These are phyloP conservation scores for Solea solea DNA, from an alignment of 2,113 vertebrate genomes.

Conservation along the genomic window DNA sequence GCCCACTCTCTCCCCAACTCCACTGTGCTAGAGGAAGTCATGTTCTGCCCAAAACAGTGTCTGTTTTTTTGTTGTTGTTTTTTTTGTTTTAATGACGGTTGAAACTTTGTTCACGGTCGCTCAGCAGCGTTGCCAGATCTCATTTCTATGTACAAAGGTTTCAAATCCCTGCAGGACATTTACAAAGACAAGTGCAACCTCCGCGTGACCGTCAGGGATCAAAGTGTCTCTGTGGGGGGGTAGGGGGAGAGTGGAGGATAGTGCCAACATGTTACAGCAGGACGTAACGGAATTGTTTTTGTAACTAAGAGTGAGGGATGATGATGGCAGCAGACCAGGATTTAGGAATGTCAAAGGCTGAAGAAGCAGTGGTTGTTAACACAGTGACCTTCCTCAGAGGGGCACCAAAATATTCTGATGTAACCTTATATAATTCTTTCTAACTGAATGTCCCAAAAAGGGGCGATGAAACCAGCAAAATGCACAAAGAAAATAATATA, in stretches of 20 bases:
- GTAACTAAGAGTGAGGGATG: conserved; percentile 54
- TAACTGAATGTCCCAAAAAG: conserved; percentile 44
- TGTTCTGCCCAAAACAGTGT: conserved; percentile 45
- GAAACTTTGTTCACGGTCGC: conserved; percentile 52
- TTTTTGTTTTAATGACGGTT: conserved; percentile 70
- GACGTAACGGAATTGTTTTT: conserved; percentile 48
- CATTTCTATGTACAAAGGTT: conserved; percentile 81
- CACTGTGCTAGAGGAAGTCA: conserved; percentile 40
- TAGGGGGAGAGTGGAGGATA: conserved; percentile 12
- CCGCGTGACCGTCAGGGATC: conserved; percentile 50
- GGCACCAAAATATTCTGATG: conserved; percentile 38
- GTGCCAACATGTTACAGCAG: conserved; percentile 63
- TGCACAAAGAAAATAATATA: conserved; percentile 44
- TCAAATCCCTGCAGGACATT: conserved; percentile 83
- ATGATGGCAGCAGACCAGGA: conserved; percentile 42
- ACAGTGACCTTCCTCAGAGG: conserved; percentile 20
- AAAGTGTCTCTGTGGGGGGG: conserved; percentile 33
- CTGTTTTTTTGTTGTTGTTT: neutral
- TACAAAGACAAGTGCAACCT: conserved; percentile 80
- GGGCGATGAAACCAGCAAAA: conserved; percentile 47
- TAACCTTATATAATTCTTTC: conserved; percentile 22
- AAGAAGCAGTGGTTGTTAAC: conserved; percentile 15
- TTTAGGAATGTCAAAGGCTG: conserved; percentile 61
- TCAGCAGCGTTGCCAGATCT: conserved; percentile 63
- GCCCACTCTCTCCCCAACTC: neutral